Evolutionary conservation across 2,888 invertebrate species (phyloP).

Genomic region (Thumatha senex): DNA sequence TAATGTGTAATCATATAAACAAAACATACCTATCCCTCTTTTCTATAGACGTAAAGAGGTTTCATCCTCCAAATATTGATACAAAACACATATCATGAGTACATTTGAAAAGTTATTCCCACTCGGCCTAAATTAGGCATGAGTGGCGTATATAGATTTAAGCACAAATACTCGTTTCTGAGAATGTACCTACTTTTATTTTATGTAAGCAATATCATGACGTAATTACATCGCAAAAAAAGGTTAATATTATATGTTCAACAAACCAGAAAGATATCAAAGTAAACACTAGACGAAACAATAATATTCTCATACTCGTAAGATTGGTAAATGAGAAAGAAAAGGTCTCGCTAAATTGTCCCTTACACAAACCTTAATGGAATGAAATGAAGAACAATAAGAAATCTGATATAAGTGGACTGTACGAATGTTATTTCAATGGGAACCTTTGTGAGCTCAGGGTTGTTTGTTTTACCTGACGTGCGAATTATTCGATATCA

Average conservation of each 20-base stretch:
- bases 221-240: slow-evolving; percentile 1
- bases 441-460: slow-evolving; percentile 27
- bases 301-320: slow-evolving; percentile 5
- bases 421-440: slow-evolving; percentile 71
- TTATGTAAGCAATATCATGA: neutral
- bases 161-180: too few relatives aligned
- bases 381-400: slow-evolving; percentile 72
- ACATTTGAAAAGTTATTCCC: too few relatives aligned
- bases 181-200: too few relatives aligned
- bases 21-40: too few relatives aligned
- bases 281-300: slow-evolving; percentile 4
- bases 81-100: too few relatives aligned
- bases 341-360: slow-evolving; percentile 52
- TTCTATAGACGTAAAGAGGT: too few relatives aligned
- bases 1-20: too few relatives aligned
- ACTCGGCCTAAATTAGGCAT: too few relatives aligned
- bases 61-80: too few relatives aligned
- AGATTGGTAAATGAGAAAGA: slow-evolving; percentile 36
- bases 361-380: slow-evolving; percentile 67
- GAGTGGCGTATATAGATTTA: too few relatives aligned
- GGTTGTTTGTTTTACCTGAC: slow-evolving; percentile 62
- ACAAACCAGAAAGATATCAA: slow-evolving; percentile 1
- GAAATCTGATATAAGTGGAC: slow-evolving; percentile 78
- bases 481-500: slow-evolving; percentile 57
- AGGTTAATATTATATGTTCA: slow-evolving; percentile 1